phyloP scores from a whole-genome alignment of 2,113 vertebrate species.

The Mesitornis unicolor region DNA sequence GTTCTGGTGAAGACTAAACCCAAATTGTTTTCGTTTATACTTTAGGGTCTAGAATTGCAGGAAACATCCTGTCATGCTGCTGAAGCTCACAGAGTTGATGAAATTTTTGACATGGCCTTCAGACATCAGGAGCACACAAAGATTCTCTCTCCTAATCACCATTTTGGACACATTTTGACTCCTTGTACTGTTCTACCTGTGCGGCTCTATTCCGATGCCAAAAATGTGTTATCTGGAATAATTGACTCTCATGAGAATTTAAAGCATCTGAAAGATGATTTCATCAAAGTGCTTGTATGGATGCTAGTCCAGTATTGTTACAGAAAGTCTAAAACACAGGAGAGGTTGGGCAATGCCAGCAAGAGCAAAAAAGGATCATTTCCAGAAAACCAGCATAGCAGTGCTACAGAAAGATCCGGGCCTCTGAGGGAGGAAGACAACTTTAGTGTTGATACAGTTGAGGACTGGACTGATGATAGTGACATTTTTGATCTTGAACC shows the following conservation, averaged over 20 bases:
- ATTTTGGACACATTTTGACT: conserved; percentile 90
- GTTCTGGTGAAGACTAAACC: neutral
- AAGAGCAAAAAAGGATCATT: neutral
- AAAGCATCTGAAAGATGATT: conserved; percentile 90
- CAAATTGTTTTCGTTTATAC: neutral
- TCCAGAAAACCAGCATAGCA: neutral
- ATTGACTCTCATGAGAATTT: conserved; percentile 92
- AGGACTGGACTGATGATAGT: conserved; percentile 90
- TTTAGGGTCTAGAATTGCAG: conserved; percentile 93
- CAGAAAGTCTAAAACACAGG: conserved; percentile 56
- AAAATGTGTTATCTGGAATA: conserved; percentile 90
- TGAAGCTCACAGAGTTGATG: conserved; percentile 92
- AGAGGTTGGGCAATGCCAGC: conserved; percentile 1
- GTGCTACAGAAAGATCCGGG: conserved; percentile 58
- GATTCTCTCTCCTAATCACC: conserved; percentile 82
- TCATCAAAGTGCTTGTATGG: conserved; percentile 91
- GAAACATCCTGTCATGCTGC: conserved; percentile 97
- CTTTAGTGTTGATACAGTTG: conserved; percentile 77
- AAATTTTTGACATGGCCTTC: conserved; percentile 91
- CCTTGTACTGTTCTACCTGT: conserved; percentile 87
- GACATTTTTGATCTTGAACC: conserved; percentile 86
- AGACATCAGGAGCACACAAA: conserved; percentile 78
- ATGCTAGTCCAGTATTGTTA: conserved; percentile 85
- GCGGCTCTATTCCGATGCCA: conserved; percentile 89
- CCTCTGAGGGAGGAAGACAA: conserved; percentile 77